A percentile compares a stretch with the other conserved stretches of the same genome.
These are phyloP conservation scores for Drosophila flavopinicola DNA, from an alignment of 2,888 invertebrate genomes.

Conservation along the genomic window DNA sequence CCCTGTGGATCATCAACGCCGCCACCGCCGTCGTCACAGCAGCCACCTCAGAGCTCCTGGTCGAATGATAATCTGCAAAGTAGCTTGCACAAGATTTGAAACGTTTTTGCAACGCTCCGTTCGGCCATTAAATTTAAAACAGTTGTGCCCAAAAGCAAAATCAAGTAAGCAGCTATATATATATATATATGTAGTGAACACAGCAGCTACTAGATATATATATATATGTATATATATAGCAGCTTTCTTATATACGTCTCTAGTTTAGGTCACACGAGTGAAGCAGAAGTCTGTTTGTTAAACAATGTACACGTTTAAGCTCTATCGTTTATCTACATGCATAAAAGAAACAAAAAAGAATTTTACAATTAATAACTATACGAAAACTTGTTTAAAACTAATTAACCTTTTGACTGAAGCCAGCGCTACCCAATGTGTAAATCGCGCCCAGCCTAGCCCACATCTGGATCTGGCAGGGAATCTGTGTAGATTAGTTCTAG, in stretches of 20 bases:
- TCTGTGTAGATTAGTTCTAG: slow-evolving; percentile 47
- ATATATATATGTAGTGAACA: background rate
- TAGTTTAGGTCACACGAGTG: slow-evolving; percentile 65
- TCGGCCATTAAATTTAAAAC: slow-evolving; percentile 34
- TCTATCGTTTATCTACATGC: slow-evolving; percentile 79
- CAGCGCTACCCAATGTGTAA: slow-evolving; percentile 29
- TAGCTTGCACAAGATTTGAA: slow-evolving; percentile 79
- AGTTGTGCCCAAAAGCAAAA: slow-evolving; percentile 16
- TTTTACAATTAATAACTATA: slow-evolving; percentile 45
- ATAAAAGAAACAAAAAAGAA: slow-evolving; percentile 42
- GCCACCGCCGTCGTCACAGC: slow-evolving; percentile 47
- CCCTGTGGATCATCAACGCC: slow-evolving; percentile 61
- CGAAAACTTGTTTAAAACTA: slow-evolving; percentile 60
- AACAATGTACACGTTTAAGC: slow-evolving; percentile 79
- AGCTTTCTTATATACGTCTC: slow-evolving; percentile 47
- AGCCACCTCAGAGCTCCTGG: slow-evolving; percentile 76
- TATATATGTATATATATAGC: slow-evolving; percentile 17
- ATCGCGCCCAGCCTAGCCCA: background rate
- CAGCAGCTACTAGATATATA: slow-evolving; percentile 19
- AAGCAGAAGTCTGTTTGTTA: slow-evolving; percentile 77
- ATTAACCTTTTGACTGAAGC: slow-evolving; percentile 65
- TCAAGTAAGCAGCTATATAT: slow-evolving; percentile 24
- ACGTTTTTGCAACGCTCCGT: slow-evolving; percentile 30
- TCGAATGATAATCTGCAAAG: slow-evolving; percentile 79
- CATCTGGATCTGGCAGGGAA: slow-evolving; percentile 4